These are phyloP conservation scores for Lasioglossum oenotherae DNA, from an alignment of 2,888 invertebrate species.

Conservation along the genomic window DNA sequence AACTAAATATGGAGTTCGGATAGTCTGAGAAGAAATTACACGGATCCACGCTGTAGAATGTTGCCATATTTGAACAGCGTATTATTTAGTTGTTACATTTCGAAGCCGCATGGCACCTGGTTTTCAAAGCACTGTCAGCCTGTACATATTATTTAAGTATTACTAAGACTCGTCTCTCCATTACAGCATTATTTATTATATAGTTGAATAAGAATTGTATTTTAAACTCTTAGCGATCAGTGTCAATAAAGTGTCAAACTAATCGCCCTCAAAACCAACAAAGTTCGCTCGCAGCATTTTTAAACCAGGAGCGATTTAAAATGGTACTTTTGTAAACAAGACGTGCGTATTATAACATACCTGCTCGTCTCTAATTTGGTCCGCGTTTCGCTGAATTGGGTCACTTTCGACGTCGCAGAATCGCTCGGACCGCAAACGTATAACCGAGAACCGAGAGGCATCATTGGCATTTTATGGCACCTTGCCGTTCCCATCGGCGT, in stretches of 20 bases:
- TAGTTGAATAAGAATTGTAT: slow-evolving; percentile 6
- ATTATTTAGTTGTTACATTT: neutral
- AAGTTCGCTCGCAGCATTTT: neutral
- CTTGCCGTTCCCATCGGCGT: neutral
- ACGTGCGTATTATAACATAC: neutral
- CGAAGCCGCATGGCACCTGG: neutral
- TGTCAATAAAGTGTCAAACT: slow-evolving; percentile 22
- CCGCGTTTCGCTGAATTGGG: neutral
- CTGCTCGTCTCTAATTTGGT: neutral
- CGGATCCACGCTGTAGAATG: neutral
- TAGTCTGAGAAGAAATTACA: too few species aligned
- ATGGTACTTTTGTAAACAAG: neutral
- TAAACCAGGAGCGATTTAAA: neutral
- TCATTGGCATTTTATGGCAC: slow-evolving; percentile 11
- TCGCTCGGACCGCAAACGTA: neutral
- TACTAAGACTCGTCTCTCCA: neutral
- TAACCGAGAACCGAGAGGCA: neutral
- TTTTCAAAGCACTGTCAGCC: neutral
- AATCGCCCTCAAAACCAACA: neutral
- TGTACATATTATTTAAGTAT: slow-evolving; percentile 39
- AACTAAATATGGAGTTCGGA: neutral
- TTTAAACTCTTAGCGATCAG: neutral
- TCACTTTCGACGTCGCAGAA: slow-evolving; percentile 3
- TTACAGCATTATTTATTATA: slow-evolving; percentile 28
- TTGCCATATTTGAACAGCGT: slow-evolving; percentile 21